Percentiles rank a stretch among this genome's conserved stretches.
phyloP scores from a whole-genome alignment of 2,113 vertebrate genomes.

The Syrmaticus mikado region DNA sequence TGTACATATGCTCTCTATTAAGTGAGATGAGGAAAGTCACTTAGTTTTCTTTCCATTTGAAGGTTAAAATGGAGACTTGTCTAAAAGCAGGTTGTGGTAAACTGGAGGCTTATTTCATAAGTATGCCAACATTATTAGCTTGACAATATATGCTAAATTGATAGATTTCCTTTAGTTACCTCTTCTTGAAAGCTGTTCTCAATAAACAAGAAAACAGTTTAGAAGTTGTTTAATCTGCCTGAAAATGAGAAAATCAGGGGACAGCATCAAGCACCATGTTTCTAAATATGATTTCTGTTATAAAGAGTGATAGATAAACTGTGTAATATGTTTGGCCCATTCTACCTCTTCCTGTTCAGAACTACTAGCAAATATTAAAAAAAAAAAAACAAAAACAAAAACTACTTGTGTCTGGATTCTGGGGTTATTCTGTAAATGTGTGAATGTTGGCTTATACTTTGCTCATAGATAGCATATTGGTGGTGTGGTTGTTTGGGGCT shows the following conservation, averaged over 20 bases:
- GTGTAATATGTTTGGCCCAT: background rate
- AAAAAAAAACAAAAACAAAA: no score
- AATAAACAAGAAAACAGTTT: constrained; percentile 68
- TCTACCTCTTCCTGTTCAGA: background rate
- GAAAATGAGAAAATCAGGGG: constrained; percentile 59
- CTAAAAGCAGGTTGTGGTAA: constrained; percentile 79
- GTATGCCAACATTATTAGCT: constrained; percentile 78
- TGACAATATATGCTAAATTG: constrained; percentile 68
- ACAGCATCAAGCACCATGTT: constrained; percentile 48
- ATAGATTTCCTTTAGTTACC: constrained; percentile 77
- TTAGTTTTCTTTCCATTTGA: constrained; percentile 72
- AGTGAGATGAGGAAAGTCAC: constrained; percentile 73
- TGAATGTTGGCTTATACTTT: background rate
- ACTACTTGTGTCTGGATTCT: background rate
- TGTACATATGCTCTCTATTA: constrained; percentile 81
- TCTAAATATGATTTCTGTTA: constrained; percentile 40
- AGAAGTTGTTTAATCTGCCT: constrained; percentile 69
- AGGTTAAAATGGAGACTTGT: constrained; percentile 78
- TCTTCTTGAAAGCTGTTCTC: constrained; percentile 72
- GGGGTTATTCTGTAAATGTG: background rate
- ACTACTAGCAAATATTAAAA: background rate
- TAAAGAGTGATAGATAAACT: background rate
- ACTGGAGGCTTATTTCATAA: constrained; percentile 78
- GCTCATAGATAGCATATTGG: accelerated
- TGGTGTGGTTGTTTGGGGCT: no score